Evolutionary conservation across 2,797 vertebrate species (phyloP), one percentile per base, ranked within the genome.

Genomic region (Otolemur crassicaudatus): DNA sequence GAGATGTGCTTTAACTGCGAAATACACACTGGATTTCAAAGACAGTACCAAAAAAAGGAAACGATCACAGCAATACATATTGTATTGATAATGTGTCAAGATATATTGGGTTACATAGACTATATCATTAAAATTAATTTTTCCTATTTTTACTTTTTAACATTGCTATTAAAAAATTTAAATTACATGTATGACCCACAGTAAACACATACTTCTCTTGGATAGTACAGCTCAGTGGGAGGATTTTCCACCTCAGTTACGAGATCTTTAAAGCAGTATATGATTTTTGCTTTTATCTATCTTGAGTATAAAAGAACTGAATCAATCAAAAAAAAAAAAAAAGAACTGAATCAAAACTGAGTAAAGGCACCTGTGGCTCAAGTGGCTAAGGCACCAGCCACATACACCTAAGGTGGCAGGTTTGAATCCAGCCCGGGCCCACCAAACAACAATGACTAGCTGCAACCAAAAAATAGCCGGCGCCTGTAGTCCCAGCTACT

Each of bases 31-130:
- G 4, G 65, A n/a, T 87, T 92, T 91, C 4, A 1, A 84, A 95
- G 65, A 53, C 34, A 29, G 31, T 87, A 27, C 17, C 13, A 86
- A 34, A 80, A 79, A 58, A 29, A 75, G 17, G 84, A 70, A 90
- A 90, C 79, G 90, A 58, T 56, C 27, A 65, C 29, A 70, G 46
- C 14, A 46, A 56, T 58, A 70, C 31, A 37, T 65, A n/a, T 60
- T 65, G 19, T 13, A 90, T 31, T 80, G 76, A 34, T 37, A 61
- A 43, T 23, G 27, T 89, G 31, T 92, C 90, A 95, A 95, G 61
- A 76, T 49, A 81, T 84, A 53, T 17, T 73, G 40, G 61, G 34
- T 86, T 81, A 92, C 31, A 84, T 96, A 95, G 92, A 91, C 70
- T 79, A 58, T 53, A 70, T 60, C 29, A 60, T 61, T 85, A 87